These are phyloP conservation scores for Erythrolamprus reginae DNA, from an alignment of 2,113 vertebrate species.

Conservation along the genomic window DNA sequence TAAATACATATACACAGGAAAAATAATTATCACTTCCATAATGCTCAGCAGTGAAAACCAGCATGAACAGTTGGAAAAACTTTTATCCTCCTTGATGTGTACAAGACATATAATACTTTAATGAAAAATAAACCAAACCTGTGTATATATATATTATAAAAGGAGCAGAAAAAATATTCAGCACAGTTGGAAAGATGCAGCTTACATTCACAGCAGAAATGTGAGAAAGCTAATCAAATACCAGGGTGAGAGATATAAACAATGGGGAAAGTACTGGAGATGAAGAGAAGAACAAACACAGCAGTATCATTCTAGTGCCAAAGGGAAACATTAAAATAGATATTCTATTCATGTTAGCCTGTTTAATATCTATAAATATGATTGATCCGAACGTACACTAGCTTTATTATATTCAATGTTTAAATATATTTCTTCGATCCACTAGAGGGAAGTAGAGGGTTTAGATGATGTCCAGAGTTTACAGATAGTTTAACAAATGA, in stretches of 20 bases:
- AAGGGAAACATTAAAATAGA: background rate
- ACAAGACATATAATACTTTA: background rate
- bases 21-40: background rate
- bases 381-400: background rate
- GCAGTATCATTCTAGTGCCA: background rate
- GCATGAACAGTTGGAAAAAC: background rate
- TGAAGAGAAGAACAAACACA: background rate
- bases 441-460: background rate
- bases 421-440: background rate
- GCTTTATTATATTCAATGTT: background rate
- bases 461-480: background rate
- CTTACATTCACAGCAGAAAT: background rate
- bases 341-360: background rate
- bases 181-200: background rate
- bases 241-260: background rate
- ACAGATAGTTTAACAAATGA: background rate
- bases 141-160: background rate
- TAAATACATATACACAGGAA: constrained; percentile 2
- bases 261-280: background rate
- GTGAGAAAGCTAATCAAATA: background rate
- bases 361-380: background rate
- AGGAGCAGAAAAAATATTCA: background rate
- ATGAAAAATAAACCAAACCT: background rate
- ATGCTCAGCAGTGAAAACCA: background rate
- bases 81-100: background rate